A percentile compares a stretch with the other conserved stretches of the same genome.
Evolutionary conservation across 2,888 invertebrate species (phyloP).

Genomic region (Eupithecia abbreviata): DNA sequence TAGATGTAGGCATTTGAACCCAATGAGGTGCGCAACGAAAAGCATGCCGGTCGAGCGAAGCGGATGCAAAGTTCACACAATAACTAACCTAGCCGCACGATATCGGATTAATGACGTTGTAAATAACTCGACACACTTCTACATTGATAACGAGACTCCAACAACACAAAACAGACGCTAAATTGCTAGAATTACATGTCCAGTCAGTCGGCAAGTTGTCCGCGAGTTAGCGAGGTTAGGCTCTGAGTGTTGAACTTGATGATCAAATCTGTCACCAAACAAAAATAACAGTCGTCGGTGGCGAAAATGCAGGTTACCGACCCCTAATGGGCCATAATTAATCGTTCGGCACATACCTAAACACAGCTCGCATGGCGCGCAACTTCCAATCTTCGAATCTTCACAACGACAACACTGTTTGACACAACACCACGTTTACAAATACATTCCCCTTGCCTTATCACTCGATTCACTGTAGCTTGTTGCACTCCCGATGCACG

Average conservation of each 20-base stretch:
- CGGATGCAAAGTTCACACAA: slow-evolving; percentile 71
- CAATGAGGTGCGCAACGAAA: slow-evolving; percentile 32
- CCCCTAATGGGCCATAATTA: slow-evolving; percentile 80
- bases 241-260: slow-evolving; percentile 9
- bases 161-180: slow-evolving; percentile 56
- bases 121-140: slow-evolving; percentile 79
- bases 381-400: slow-evolving; percentile 72
- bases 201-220: not conserved
- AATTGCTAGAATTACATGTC: not conserved
- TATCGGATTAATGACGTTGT: slow-evolving; percentile 80
- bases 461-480: slow-evolving; percentile 76
- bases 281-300: slow-evolving; percentile 66
- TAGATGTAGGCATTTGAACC: slow-evolving; percentile 16
- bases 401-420: slow-evolving; percentile 40
- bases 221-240: not conserved
- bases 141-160: slow-evolving; percentile 66
- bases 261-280: slow-evolving; percentile 55
- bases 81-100: slow-evolving; percentile 62
- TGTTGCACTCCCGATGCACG: slow-evolving; percentile 80
- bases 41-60: slow-evolving; percentile 46
- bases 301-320: slow-evolving; percentile 75
- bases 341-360: slow-evolving; percentile 80
- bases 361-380: slow-evolving; percentile 71
- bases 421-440: slow-evolving; percentile 79
- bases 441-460: slow-evolving; percentile 61